These are phyloP conservation scores for Crenuchus spilurus DNA, from an alignment of 2,797 vertebrate species.

Conservation along the genomic window DNA sequence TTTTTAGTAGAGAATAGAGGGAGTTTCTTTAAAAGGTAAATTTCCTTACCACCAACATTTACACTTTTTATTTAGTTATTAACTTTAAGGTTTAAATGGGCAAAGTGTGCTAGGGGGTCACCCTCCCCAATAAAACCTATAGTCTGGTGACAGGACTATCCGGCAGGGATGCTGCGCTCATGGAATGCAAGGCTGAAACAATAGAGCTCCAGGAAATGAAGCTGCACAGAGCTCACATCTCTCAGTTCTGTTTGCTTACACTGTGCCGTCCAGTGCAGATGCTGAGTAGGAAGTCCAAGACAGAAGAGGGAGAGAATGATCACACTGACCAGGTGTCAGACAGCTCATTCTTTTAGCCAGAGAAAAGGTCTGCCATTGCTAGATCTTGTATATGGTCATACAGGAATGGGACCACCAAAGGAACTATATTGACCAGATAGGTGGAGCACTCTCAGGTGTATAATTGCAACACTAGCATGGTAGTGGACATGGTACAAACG, in stretches of 20 bases:
- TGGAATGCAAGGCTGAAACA: constrained; percentile 59
- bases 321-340: constrained; percentile 20
- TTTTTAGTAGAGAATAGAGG: too few species aligned
- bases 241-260: constrained; percentile 42
- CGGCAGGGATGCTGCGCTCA: constrained; percentile 58
- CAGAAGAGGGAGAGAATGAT: background rate
- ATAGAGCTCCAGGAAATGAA: constrained; percentile 55
- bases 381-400: too few species aligned
- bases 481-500: too few species aligned
- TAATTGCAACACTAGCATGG: too few species aligned
- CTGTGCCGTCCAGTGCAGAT: constrained; percentile 30
- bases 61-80: background rate
- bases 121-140: background rate
- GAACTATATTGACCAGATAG: too few species aligned
- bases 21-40: too few species aligned
- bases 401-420: too few species aligned
- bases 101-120: constrained; percentile 56
- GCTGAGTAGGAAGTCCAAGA: constrained; percentile 35
- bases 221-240: constrained; percentile 28
- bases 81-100: constrained; percentile 58
- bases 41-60: too few species aligned
- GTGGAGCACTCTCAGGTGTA: too few species aligned
- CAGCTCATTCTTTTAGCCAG: constrained; percentile 21
- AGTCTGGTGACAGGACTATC: constrained; percentile 65
- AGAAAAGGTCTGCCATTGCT: constrained; percentile 17